A percentile compares a stretch with the other conserved stretches of the same genome.
Evolutionary conservation across 1,140 invertebrate species (phyloP).

Genomic region (Wasmannia auropunctata): DNA sequence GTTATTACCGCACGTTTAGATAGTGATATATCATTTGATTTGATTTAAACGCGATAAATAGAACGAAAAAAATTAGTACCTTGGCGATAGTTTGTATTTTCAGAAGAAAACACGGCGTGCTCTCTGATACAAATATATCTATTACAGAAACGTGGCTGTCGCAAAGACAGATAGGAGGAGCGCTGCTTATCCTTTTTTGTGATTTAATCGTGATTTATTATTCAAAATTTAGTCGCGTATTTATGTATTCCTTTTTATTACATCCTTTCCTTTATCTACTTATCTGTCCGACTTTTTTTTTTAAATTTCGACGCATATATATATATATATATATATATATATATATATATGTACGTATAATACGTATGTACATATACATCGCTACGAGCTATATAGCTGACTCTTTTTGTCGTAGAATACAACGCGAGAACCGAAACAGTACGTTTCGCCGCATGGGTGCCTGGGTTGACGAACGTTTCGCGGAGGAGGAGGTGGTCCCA

Average conservation of each 20-base stretch:
- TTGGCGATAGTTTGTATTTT: background rate
- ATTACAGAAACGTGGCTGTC: background rate
- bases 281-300: no score
- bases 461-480: slow-evolving; percentile 83
- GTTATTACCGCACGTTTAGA: background rate
- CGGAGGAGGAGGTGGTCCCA: slow-evolving; percentile 80
- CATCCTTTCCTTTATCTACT: background rate
- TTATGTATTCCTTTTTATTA: background rate
- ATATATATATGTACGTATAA: no score
- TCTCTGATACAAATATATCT: no score
- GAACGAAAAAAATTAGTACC: background rate
- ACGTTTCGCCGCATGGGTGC: slow-evolving; percentile 85
- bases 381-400: background rate
- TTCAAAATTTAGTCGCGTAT: background rate
- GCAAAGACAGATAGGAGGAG: background rate
- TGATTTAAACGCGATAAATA: background rate
- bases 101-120: background rate
- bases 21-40: background rate
- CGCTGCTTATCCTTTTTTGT: background rate
- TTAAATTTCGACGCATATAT: no score
- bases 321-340: background rate
- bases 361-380: background rate
- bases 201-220: background rate
- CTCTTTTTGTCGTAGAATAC: slow-evolving; percentile 72
- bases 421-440: slow-evolving; percentile 77